Base-by-base conservation (phyloP, 2,888 invertebrate genomes). In the Nysson spinosus region DNA sequence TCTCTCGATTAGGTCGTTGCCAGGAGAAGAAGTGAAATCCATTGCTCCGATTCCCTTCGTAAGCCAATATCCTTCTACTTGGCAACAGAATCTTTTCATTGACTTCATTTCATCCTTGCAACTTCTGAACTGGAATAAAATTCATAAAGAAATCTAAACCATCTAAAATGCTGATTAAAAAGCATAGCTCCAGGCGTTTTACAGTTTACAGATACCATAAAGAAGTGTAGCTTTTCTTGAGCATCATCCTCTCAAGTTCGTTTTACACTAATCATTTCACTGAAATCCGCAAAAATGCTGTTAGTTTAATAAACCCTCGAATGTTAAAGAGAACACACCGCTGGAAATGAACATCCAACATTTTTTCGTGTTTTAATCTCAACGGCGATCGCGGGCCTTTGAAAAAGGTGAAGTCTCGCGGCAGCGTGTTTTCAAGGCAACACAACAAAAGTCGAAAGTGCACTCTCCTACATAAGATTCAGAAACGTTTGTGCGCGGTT, bases 1-100 rank as follows among this genome's bases (percentile, higher is more conserved):
- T 34, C 46, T 50, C 34, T 69, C 69, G 72, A 72, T 72, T 72
- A 72, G 65, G 54, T 60, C 62, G 57, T 39, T 57, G 51, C 43
- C 50, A 17, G 14, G 22, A 42, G 34, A 47, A 28, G 30, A 65
- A 32, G 55, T 35, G 7, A 30, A 51, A 35, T 46, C 24, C 46
- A 28, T 50, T 34, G 37, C 39, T 37, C 30, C 20, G 47, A 54
- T 71, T 52, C 49, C 19, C 46, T 32, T 37, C 28, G 12, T 24
- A 9, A 9, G 19, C 9, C 42, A 24, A 34, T 56, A 42, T 44
- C 37, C 49, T n/a, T n/a, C n/a, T 37, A 22, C 60, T 54, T 51
- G 32, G 32, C 22, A 5, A 14, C 30, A 34, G 39, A 24, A 24
- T 26, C 20, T 12, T 39, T 19, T 26, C 9, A 42, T n/a, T 9